Base-by-base conservation (phyloP, 1,140 invertebrate species). In the Sarcophaga bullata region DNA sequence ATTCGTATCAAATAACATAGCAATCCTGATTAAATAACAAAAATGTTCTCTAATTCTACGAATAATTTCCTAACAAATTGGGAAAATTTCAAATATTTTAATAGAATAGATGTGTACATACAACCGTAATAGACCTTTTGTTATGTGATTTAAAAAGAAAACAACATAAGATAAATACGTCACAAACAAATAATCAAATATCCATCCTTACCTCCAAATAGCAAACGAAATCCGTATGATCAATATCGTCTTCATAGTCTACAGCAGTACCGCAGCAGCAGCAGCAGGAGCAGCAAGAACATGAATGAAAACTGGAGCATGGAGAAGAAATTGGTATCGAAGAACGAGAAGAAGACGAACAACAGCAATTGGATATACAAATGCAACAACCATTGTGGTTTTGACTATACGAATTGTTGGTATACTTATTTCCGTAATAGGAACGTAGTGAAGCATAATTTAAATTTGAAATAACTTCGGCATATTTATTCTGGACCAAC, bases 401-500 rank as follows among this genome's bases (percentile, higher is more conserved):
- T 68, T 17, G 17, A 68, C 0, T 54, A 80, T 82, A 58, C 58
- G 62, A 76, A 80, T 82, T 80, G 72, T 75, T 82, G 81, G 80
- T 83, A 83, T 82, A 82, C 75, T 83, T 84, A 75, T 84, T 86
- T 82, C 82, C 84, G 81, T 81, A 81, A 72, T 72, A 81, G 48
- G 84, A 84, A 80, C 85, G 87, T 49, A 90, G 83, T 19, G 86
- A 85, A 83, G 86, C 84, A 86, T 89, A 89, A 88, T 90, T 88
- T 85, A 90, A 88, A 89, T 89, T 90, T 82, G 88, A 87, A 85
- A 90, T 87, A 86, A 90, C 88, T 86, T 90, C 89, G 83, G 87
- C 88, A 84, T 90, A 90, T 88, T 90, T 90, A 89, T 89, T 89
- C 85, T 90, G 89, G 84, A 90, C 89, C 84, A 90, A 85, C 89